phyloP scores from a whole-genome alignment of 2,888 invertebrate species.

The Tetanocera ferruginea region DNA sequence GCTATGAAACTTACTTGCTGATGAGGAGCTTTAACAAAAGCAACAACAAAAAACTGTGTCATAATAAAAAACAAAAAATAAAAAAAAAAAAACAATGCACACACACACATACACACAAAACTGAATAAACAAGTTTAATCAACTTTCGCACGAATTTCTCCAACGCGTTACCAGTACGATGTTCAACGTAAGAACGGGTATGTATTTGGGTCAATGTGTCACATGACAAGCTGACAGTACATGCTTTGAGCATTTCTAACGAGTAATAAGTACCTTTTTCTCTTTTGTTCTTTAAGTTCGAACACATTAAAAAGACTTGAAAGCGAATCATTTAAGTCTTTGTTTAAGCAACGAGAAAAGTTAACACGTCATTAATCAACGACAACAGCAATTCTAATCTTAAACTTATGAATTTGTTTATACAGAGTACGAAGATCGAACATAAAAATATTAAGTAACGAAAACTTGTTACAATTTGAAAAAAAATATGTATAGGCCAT shows the following conservation, averaged over 20 bases:
- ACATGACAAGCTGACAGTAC: not conserved
- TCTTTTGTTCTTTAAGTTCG: not conserved
- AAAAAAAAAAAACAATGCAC: not conserved
- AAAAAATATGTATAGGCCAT: too few relatives aligned
- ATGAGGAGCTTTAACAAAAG: not conserved
- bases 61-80: not conserved
- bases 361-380: too few relatives aligned
- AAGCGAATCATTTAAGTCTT: too few relatives aligned
- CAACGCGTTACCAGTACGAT: slow-evolving; percentile 1
- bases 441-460: too few relatives aligned
- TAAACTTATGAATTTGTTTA: too few relatives aligned
- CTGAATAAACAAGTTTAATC: slow-evolving; percentile 22
- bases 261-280: slow-evolving; percentile 37
- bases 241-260: slow-evolving; percentile 23
- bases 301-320: too few relatives aligned
- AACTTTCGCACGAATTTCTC: slow-evolving; percentile 28
- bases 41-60: slow-evolving; percentile 13
- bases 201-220: slow-evolving; percentile 26
- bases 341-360: too few relatives aligned
- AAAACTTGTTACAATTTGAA: too few relatives aligned
- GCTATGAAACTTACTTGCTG: not conserved
- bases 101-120: slow-evolving; percentile 4
- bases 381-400: too few relatives aligned
- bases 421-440: too few relatives aligned
- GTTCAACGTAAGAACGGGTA: not conserved